Conservation (phyloP, 2,113 vertebrate species). For the Eretmochelys imbricata region DNA sequence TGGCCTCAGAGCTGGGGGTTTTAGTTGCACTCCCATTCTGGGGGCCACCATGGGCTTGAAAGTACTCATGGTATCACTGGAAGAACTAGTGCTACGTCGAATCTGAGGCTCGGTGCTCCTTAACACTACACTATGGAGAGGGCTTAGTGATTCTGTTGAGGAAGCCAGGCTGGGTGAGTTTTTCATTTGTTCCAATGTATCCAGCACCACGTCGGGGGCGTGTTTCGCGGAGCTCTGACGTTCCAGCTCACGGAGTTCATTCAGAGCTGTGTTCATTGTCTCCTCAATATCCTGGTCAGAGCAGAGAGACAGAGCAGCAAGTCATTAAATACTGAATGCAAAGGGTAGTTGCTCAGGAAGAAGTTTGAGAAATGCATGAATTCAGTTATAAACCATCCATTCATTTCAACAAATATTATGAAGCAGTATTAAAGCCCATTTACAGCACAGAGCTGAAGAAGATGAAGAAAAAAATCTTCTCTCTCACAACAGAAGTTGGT, state of each 20-base stretch:
- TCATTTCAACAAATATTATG: not conserved
- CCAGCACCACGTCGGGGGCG: constrained; percentile 95
- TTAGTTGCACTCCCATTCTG: constrained; percentile 96
- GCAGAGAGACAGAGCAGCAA: constrained; percentile 20
- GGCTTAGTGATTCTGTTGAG: constrained; percentile 90
- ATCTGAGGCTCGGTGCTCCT: constrained; percentile 88
- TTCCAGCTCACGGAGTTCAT: constrained; percentile 96
- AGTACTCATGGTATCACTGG: constrained; percentile 95
- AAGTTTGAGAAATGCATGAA: rapidly evolving
- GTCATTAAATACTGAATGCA: not conserved
- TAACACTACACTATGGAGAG: constrained; percentile 85
- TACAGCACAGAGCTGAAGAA: not conserved
- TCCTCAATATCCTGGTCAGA: constrained; percentile 94
- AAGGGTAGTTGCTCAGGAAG: not conserved
- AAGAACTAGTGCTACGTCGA: constrained; percentile 93
- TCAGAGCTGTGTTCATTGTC: constrained; percentile 97
- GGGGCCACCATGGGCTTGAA: constrained; percentile 94
- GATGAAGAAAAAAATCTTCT: not conserved
- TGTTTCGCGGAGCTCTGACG: constrained; percentile 96
- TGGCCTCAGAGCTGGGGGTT: constrained; percentile 94
- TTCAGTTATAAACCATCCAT: not conserved
- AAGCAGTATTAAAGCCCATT: not conserved
- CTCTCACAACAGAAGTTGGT: not conserved
- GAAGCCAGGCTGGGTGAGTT: constrained; percentile 81
- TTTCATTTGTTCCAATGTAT: constrained; percentile 95